Evolutionary conservation across 2,888 invertebrate genomes (phyloP), one percentile per base, ranked within the genome.

Genomic region (Pristionchus mayeri): DNA sequence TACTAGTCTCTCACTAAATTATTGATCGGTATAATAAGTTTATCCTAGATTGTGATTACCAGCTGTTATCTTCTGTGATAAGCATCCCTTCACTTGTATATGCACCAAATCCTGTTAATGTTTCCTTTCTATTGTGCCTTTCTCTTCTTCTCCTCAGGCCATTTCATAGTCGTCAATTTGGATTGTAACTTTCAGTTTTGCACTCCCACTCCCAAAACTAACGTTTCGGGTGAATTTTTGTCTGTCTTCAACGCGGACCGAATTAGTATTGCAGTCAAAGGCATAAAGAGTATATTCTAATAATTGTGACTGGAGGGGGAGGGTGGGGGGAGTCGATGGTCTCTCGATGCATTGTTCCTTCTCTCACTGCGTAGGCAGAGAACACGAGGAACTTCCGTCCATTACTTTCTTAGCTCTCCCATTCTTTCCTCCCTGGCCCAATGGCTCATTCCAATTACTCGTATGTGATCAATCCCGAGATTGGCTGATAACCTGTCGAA

Each of bases 11-110:
- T 44, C 54, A 4, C 67, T n/a, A 34, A 67, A 44, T 71, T 71
- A 44, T 71, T 24, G 40, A 71, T 71, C 71, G 44, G 71, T 63
- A 16, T 34, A 16, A n/a, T 54, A 37, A 2, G 40, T 16, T 44
- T 40, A 40, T 71, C 40, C 44, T 44, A 71, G 71, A 40, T 71
- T 71, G 71, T 71, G 71, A 71, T 71, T 40, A 34, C n/a, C n/a
- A 11, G n/a, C n/a, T 30, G n/a, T n/a, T 13, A 21, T 40, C 6
- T 40, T 71, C 71, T 71, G 71, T 71, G 71, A 71, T 71, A 71
- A 44, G 21, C 37, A 34, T 30, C 30, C n/a, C 37, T 44, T 71
- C 24, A 24, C 71, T 71, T 24, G 63, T 63, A 71, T 13, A n/a
- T 71, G 71, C 44, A 71, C 40, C 18, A 71, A 71, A 7, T 71